phyloP scores from a whole-genome alignment of 2,888 invertebrate genomes.

The Drosophila sordidapex region DNA sequence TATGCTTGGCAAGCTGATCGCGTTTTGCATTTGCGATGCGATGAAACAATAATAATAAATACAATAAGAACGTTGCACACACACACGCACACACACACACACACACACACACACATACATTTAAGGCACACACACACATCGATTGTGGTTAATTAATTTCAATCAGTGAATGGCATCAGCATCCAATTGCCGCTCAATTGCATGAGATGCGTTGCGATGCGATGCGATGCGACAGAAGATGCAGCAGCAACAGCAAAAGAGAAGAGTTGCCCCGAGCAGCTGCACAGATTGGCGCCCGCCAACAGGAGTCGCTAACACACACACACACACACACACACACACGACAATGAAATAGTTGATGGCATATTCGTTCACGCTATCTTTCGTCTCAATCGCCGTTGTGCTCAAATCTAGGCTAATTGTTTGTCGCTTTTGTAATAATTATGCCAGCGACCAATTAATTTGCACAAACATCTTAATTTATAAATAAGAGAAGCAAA shows the following conservation, averaged over 20 bases:
- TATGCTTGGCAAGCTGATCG: constrained; percentile 5
- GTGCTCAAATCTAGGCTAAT: constrained; percentile 79
- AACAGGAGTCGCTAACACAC: not conserved
- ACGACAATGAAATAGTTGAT: not conserved
- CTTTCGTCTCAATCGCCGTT: constrained; percentile 23
- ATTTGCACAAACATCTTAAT: constrained; percentile 81
- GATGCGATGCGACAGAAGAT: constrained; percentile 47
- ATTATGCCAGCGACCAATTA: constrained; percentile 83
- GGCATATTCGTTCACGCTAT: constrained; percentile 11
- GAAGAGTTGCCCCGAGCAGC: constrained; percentile 50
- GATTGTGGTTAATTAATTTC: constrained; percentile 68
- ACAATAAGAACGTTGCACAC: not conserved
- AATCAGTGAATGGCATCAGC: constrained; percentile 68
- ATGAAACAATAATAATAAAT: not conserved
- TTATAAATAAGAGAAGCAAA: constrained; percentile 59
- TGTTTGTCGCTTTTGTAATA: constrained; percentile 81
- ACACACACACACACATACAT: not conserved
- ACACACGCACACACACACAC: not conserved
- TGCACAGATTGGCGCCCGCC: constrained; percentile 35
- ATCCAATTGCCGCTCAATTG: constrained; percentile 71
- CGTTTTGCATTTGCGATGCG: constrained; percentile 3
- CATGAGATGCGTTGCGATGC: constrained; percentile 45
- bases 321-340: not conserved
- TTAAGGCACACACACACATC: not conserved
- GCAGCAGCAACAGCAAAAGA: constrained; percentile 16